A percentile compares a stretch with the other conserved stretches of the same genome.
phyloP scores from a whole-genome alignment of 2,888 invertebrate species.

The Drosophila mulleri region DNA sequence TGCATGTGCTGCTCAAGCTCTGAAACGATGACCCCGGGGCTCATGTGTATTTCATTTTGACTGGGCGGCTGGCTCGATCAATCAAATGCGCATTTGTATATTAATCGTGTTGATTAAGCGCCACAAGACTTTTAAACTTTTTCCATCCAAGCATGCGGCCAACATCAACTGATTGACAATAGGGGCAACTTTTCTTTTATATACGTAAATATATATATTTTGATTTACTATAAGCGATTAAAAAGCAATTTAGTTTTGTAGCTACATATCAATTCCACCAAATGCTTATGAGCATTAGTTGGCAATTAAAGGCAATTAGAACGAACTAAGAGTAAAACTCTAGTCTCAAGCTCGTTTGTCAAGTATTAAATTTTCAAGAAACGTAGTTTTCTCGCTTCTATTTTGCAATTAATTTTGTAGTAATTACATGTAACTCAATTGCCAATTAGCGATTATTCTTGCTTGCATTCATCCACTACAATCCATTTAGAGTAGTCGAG shows the following conservation, averaged over 20 bases:
- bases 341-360: neutral
- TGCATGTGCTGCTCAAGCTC: constrained; percentile 13
- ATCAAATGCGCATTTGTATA: constrained; percentile 67
- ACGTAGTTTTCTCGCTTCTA: neutral
- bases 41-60: constrained; percentile 22
- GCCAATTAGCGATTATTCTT: neutral
- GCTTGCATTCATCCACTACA: neutral
- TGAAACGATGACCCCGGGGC: constrained; percentile 15
- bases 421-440: neutral
- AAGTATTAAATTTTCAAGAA: neutral
- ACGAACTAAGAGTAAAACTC: neutral
- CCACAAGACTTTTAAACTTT: constrained; percentile 42
- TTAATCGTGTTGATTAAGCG: constrained; percentile 65
- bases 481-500: neutral
- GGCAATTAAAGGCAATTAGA: constrained; percentile 42
- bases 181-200: constrained; percentile 23
- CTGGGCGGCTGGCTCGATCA: constrained; percentile 51
- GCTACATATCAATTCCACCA: constrained; percentile 11
- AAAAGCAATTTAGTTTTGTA: constrained; percentile 13
- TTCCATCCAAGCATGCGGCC: constrained; percentile 2
- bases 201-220: neutral
- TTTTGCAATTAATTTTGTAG: neutral
- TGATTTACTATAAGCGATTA: constrained; percentile 14
- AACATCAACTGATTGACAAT: constrained; percentile 13
- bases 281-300: constrained; percentile 18